Base-by-base conservation (phyloP, 2,113 vertebrate genomes). In the Dasypus novemcinctus region DNA sequence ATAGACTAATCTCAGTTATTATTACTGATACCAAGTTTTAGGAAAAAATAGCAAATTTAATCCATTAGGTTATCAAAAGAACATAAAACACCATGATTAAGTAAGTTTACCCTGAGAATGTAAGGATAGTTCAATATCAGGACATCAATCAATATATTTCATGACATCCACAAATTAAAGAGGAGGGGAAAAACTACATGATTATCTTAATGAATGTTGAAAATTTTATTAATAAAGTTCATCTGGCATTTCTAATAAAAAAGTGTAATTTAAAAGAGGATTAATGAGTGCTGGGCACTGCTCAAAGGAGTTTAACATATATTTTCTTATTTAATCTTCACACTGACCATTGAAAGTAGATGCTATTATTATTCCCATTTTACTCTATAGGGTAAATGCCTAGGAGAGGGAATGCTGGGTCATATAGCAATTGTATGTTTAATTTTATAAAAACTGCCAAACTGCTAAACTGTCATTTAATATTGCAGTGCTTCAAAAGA, bases 171-270 rank as follows among this genome's bases (percentile, higher is more conserved):
- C n/a, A 79, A 82, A 74, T 61, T 59, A 82, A 38, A 80, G 23
- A 93, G 41, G 41, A 94, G 57, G 89, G 69, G 11, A 49, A 49
- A 49, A 49, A 2, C 46, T 49, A 49, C 11, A 49, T 49, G 46
- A 49, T 49, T 49, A 72, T 68, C 15, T 71, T 36, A 86, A n/a
- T n/a, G 69, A 36, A 90, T 33, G 61, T 59, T 94, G 71, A 92
- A 92, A 78, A 92, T 23, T 20, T 21, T 86, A 82, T 94, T 84
- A 85, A 54, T 54, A 69, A 90, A 46, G 49, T 91, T 68, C 29
- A 54, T 38, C 41, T 95, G 38, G 64, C 38, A 78, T 93, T 80
- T 93, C 83, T 66, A 87, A 66, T 80, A 61, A 93, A 95, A 95
- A 68, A 31, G 10, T 54, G 0, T 68, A 86, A 93, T 11, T 2